Conservation (phyloP, 2,888 invertebrate genomes). For the Andrena camellia region DNA sequence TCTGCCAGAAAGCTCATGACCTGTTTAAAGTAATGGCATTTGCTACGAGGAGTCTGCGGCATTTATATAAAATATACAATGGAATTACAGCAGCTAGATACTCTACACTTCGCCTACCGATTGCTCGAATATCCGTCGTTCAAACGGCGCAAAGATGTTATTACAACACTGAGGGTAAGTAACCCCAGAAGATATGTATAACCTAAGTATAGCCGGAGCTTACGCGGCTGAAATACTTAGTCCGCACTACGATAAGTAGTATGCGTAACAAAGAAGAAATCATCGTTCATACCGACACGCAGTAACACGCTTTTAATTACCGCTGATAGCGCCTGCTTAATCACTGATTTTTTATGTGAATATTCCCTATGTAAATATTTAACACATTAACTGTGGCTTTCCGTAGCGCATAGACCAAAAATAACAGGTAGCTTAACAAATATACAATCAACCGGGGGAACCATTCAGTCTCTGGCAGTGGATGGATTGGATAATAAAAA, state of each 20-base stretch:
- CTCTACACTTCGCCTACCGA: conserved; percentile 70
- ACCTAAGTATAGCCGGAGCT: conserved; percentile 62
- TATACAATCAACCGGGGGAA: conserved; percentile 70
- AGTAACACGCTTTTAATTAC: background rate
- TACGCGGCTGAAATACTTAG: conserved; percentile 18
- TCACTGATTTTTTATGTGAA: background rate
- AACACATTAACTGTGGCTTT: background rate
- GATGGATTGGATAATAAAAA: conserved; percentile 64
- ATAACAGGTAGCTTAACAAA: conserved; percentile 78
- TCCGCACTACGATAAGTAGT: background rate
- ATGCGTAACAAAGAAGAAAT: too few relatives aligned
- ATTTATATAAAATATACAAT: conserved; percentile 78
- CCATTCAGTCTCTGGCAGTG: conserved; percentile 57
- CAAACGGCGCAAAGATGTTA: conserved; percentile 69
- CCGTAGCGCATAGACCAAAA: conserved; percentile 67
- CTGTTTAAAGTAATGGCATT: conserved; percentile 78
- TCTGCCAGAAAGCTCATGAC: conserved; percentile 62
- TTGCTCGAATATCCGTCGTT: conserved; percentile 66
- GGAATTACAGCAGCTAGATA: conserved; percentile 68
- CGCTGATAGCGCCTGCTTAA: background rate
- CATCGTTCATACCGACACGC: background rate
- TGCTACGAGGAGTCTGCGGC: conserved; percentile 74
- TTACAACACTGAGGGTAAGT: conserved; percentile 76
- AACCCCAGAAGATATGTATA: conserved; percentile 66
- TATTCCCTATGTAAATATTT: background rate